These are phyloP conservation scores for Aleadryas rufinucha DNA, from an alignment of 2,113 vertebrate species.

Conservation along the genomic window DNA sequence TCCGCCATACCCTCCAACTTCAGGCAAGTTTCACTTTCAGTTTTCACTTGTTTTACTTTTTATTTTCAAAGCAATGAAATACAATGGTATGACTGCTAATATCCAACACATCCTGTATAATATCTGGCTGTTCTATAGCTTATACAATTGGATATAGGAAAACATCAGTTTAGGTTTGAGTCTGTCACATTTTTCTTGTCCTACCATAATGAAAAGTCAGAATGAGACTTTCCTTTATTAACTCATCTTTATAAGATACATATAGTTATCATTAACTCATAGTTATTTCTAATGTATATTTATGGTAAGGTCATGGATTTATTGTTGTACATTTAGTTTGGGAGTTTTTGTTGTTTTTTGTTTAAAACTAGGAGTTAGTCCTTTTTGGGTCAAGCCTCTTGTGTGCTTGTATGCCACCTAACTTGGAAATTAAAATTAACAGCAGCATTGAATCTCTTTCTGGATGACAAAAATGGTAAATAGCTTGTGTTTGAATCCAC, in stretches of 20 bases:
- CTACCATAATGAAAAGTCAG: not conserved
- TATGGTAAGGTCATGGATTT: not conserved
- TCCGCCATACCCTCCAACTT: conserved; percentile 94
- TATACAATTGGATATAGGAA: not conserved
- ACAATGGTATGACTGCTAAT: not conserved
- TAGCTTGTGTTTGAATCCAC: not conserved
- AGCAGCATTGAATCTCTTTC: not conserved
- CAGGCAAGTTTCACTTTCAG: conserved; percentile 75
- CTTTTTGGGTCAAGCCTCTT: not conserved
- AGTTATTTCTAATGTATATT: not conserved
- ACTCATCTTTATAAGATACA: not conserved
- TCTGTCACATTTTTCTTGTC: not conserved
- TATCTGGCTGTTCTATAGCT: not conserved
- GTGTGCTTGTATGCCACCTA: not conserved
- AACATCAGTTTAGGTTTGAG: not conserved
- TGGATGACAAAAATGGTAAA: not conserved
- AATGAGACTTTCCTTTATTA: not conserved
- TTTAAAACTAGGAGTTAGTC: not conserved
- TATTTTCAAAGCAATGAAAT: not conserved
- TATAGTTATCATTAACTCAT: not conserved
- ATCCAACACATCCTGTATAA: not conserved
- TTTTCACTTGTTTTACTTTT: not conserved
- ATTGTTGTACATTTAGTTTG: not conserved
- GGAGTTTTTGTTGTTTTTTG: not conserved
- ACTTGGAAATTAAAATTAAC: not conserved